A percentile compares a stretch with the other conserved stretches of the same genome.
phyloP scores from a whole-genome alignment of 2,113 vertebrate genomes.

The Triplophysa dalaica region DNA sequence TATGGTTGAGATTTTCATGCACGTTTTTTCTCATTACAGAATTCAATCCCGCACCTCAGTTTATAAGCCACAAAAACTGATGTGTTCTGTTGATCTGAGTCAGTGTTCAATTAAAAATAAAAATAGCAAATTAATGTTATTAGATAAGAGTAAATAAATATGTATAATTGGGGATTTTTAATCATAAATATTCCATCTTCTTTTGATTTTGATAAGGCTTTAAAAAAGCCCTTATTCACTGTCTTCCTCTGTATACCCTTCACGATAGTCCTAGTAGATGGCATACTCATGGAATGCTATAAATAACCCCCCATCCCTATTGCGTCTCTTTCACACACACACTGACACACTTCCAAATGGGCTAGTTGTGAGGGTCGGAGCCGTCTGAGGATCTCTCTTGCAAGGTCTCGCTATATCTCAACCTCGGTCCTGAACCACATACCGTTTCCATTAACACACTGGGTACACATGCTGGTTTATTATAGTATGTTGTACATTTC shows the following conservation, averaged over 20 bases:
- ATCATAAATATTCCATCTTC: slow-evolving; percentile 4
- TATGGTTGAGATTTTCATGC: slow-evolving; percentile 56
- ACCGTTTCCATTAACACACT: slow-evolving; percentile 17
- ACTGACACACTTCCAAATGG: slow-evolving; percentile 48
- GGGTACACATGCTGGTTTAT: slow-evolving; percentile 9
- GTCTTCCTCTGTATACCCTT: slow-evolving; percentile 73
- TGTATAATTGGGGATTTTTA: background rate
- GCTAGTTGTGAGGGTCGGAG: slow-evolving; percentile 59
- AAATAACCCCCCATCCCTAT: slow-evolving; percentile 69
- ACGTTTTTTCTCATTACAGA: slow-evolving; percentile 54
- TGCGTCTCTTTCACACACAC: slow-evolving; percentile 18
- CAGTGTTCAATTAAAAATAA: slow-evolving; percentile 1
- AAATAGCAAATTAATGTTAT: background rate
- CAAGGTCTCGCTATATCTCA: slow-evolving; percentile 27
- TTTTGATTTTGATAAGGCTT: slow-evolving; percentile 64
- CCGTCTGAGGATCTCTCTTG: slow-evolving; percentile 66
- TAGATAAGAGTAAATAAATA: slow-evolving; percentile 27
- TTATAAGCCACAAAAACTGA: background rate
- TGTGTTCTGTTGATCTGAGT: background rate
- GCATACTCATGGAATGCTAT: slow-evolving; percentile 74
- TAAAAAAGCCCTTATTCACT: slow-evolving; percentile 59
- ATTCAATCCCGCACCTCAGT: slow-evolving; percentile 55
- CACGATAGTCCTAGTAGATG: slow-evolving; percentile 74
- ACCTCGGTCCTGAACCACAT: slow-evolving; percentile 47
- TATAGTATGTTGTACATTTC: background rate